Percentiles rank a stretch among this genome's conserved stretches.
These are phyloP conservation scores for Cephalopholis sonnerati DNA, from an alignment of 2,113 vertebrate species.

Conservation along the genomic window DNA sequence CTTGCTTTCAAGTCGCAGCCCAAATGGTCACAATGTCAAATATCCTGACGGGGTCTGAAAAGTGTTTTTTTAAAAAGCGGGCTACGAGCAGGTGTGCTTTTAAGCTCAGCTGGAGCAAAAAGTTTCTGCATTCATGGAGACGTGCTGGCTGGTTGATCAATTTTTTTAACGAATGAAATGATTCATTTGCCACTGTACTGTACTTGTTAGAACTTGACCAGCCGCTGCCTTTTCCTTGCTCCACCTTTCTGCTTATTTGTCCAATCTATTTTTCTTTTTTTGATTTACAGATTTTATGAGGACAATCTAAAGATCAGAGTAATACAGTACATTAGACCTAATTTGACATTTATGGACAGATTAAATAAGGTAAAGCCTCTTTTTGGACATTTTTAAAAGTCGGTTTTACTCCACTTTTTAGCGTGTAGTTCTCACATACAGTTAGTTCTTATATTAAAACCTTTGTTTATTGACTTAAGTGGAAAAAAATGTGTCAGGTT, in stretches of 20 bases:
- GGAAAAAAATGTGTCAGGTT: background rate
- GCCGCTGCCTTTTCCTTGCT: background rate
- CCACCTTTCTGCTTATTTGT: background rate
- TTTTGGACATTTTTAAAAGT: background rate
- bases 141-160: background rate
- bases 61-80: background rate
- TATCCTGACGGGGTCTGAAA: background rate
- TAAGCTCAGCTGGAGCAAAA: background rate
- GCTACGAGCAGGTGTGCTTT: background rate
- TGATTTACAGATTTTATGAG: background rate
- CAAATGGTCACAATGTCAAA: background rate
- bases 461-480: background rate
- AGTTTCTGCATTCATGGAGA: background rate
- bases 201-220: conserved; percentile 28
- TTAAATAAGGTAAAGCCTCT: background rate
- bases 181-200: background rate
- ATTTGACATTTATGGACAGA: background rate
- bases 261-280: background rate
- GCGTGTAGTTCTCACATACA: background rate
- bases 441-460: background rate
- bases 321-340: background rate
- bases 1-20: background rate
- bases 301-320: background rate
- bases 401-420: background rate
- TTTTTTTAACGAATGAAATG: background rate